Conservation (phyloP, 2,888 invertebrate species). For the Oxyteleia sp. region DNA sequence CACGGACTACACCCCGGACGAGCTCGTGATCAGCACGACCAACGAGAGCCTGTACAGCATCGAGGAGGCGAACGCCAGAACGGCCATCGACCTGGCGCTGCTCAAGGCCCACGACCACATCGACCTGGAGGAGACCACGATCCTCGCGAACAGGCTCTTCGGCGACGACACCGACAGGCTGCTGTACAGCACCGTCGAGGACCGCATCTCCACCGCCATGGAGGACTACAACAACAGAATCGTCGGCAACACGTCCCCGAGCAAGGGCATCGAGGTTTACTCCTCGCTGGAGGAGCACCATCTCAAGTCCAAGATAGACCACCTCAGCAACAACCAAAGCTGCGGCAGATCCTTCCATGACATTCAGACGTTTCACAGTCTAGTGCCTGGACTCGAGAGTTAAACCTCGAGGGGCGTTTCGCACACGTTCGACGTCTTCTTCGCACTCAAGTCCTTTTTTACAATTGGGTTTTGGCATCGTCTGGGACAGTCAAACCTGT, state of each 20-base stretch:
- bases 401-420: slow-evolving; percentile 74
- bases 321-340: slow-evolving; percentile 85
- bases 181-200: slow-evolving; percentile 67
- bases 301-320: slow-evolving; percentile 82
- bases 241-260: slow-evolving; percentile 81
- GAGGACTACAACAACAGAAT: slow-evolving; percentile 81
- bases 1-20: slow-evolving; percentile 50
- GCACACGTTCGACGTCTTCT: slow-evolving; percentile 24
- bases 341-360: slow-evolving; percentile 85
- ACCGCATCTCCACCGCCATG: slow-evolving; percentile 80
- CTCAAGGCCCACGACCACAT: slow-evolving; percentile 63
- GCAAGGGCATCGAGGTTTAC: slow-evolving; percentile 81
- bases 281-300: slow-evolving; percentile 84
- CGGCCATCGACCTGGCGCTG: slow-evolving; percentile 56
- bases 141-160: slow-evolving; percentile 66
- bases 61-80: slow-evolving; percentile 63
- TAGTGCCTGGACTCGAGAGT: slow-evolving; percentile 85
- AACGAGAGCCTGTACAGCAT: slow-evolving; percentile 67
- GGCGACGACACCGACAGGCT: slow-evolving; percentile 78
- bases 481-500: no score
- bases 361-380: slow-evolving; percentile 85
- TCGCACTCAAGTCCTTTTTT: not conserved
- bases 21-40: slow-evolving; percentile 57
- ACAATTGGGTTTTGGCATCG: not conserved
- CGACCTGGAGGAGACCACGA: slow-evolving; percentile 59